phyloP scores from a whole-genome alignment of 2,888 invertebrate species.

The Pseudococcus jackbeardsleyi region DNA sequence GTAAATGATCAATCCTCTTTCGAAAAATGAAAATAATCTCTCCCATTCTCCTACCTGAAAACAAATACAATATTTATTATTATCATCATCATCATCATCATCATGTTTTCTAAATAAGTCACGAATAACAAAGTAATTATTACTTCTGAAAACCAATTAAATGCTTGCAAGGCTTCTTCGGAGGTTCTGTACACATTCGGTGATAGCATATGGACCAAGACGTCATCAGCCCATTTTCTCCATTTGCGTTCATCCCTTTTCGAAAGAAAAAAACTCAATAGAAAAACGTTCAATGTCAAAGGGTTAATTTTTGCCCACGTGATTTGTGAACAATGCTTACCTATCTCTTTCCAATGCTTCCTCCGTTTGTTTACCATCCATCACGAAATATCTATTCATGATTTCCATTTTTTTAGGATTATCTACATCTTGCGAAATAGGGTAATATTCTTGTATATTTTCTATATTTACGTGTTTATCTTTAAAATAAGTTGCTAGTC shows the following conservation, averaged over 20 bases:
- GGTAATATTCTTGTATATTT: slow-evolving; percentile 84
- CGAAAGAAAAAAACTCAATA: neutral
- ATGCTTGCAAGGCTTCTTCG: slow-evolving; percentile 89
- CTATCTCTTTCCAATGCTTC: slow-evolving; percentile 40
- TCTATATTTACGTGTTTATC: slow-evolving; percentile 75
- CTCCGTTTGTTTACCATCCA: slow-evolving; percentile 74
- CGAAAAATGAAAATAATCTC: slow-evolving; percentile 87
- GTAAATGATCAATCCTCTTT: slow-evolving; percentile 88
- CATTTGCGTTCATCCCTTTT: slow-evolving; percentile 91
- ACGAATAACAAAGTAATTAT: slow-evolving; percentile 58
- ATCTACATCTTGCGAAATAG: slow-evolving; percentile 78
- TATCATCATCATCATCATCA: too few relatives aligned
- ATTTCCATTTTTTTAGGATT: slow-evolving; percentile 81
- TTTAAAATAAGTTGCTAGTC: slow-evolving; percentile 82
- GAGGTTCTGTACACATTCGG: slow-evolving; percentile 95
- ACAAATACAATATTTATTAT: too few relatives aligned
- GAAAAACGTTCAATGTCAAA: neutral
- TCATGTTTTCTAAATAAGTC: neutral
- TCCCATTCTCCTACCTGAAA: slow-evolving; percentile 88
- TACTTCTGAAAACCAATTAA: slow-evolving; percentile 90
- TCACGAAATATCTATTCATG: slow-evolving; percentile 89
- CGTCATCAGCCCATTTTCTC: slow-evolving; percentile 94
- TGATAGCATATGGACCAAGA: slow-evolving; percentile 91
- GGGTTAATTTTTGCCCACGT: neutral
- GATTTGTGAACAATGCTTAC: neutral